Evolutionary conservation across 2,113 vertebrate genomes (phyloP).

Genomic region (Turdus rufiventris): DNA sequence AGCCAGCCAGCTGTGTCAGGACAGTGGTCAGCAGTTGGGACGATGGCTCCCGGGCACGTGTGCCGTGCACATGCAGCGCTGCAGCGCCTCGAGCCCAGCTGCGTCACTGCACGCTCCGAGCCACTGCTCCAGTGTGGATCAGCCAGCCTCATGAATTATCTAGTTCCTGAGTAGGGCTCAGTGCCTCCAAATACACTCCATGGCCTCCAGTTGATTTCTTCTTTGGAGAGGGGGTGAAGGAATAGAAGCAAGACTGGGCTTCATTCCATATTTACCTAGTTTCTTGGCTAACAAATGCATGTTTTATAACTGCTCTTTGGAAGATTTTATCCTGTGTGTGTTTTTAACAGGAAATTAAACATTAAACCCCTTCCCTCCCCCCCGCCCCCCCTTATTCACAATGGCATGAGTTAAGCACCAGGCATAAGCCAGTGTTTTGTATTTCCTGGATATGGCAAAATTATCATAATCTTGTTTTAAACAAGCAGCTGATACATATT

Average conservation of each 20-base stretch:
- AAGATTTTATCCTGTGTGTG: constrained; percentile 61
- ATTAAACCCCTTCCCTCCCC: constrained; percentile 6
- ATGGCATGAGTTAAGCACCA: constrained; percentile 48
- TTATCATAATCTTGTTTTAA: constrained; percentile 53
- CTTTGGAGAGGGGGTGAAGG: neutral
- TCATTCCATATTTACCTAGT: constrained; percentile 29
- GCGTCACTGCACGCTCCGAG: neutral
- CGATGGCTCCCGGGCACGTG: fast-evolving
- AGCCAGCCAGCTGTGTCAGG: neutral
- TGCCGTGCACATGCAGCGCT: neutral
- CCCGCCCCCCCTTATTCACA: neutral
- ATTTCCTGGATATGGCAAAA: constrained; percentile 60
- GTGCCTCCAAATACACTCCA: neutral
- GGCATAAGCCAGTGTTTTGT: constrained; percentile 49
- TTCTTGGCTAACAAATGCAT: constrained; percentile 48
- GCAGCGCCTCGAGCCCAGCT: neutral
- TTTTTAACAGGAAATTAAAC: constrained; percentile 57
- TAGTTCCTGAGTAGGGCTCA: neutral
- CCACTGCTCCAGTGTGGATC: neutral
- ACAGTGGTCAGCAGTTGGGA: neutral
- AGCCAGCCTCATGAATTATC: neutral
- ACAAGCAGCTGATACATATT: constrained; percentile 44
- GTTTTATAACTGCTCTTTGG: constrained; percentile 45
- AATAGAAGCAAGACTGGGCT: constrained; percentile 29
- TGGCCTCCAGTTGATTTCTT: neutral